phyloP scores from a whole-genome alignment of 2,113 vertebrate species.

The Macrotis lagotis region DNA sequence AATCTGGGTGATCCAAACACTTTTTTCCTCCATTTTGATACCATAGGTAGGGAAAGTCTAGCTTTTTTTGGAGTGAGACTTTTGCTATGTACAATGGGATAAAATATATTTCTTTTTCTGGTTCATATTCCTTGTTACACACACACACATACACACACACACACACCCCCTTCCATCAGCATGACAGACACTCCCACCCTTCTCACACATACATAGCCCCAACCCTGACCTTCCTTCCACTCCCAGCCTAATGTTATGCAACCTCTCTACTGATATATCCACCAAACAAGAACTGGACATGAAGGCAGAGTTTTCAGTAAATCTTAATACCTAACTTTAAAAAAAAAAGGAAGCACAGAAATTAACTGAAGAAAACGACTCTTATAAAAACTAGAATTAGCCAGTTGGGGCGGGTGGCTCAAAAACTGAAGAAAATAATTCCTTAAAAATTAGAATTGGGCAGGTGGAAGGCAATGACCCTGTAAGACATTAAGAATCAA shows the following conservation, averaged over 20 bases:
- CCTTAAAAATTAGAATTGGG: too few species aligned
- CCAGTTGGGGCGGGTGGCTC: too few species aligned
- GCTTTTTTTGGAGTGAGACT: slow-evolving; percentile 74
- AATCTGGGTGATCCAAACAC: slow-evolving; percentile 75
- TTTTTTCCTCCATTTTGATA: slow-evolving; percentile 76
- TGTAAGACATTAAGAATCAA: too few species aligned
- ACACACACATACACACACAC: neutral
- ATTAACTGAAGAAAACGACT: too few species aligned
- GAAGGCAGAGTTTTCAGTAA: slow-evolving; percentile 77
- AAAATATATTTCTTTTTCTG: slow-evolving; percentile 56
- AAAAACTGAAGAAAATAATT: too few species aligned
- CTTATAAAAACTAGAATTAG: too few species aligned
- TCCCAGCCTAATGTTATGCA: slow-evolving; percentile 65
- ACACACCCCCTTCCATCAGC: neutral
- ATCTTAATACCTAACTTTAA: slow-evolving; percentile 54
- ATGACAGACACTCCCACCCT: neutral
- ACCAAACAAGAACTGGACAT: slow-evolving; percentile 76
- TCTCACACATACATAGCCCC: neutral
- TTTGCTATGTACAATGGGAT: slow-evolving; percentile 67
- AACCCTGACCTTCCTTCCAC: neutral
- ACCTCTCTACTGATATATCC: slow-evolving; percentile 74
- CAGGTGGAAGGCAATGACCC: too few species aligned
- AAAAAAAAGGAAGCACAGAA: too few species aligned
- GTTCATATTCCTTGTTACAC: slow-evolving; percentile 47
- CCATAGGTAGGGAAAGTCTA: slow-evolving; percentile 63